phyloP scores from a whole-genome alignment of 2,888 invertebrate genomes.

The Chloroclysta siterata region DNA sequence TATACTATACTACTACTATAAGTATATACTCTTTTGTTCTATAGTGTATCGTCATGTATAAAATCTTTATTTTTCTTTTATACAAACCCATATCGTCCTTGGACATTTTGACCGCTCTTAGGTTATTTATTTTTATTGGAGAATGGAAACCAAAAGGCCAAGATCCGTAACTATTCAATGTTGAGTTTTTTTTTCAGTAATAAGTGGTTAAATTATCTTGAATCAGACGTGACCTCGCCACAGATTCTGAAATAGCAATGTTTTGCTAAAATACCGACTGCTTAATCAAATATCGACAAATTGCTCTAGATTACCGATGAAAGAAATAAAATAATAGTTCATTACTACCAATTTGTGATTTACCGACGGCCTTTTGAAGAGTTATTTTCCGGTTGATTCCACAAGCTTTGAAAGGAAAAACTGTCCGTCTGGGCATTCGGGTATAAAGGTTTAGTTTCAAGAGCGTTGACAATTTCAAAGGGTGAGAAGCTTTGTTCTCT shows the following conservation, averaged over 20 bases:
- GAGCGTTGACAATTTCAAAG: neutral
- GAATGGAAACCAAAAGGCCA: too few species aligned
- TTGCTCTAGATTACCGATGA: neutral
- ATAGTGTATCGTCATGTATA: too few species aligned
- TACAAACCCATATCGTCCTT: too few species aligned
- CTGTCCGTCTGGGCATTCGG: neutral
- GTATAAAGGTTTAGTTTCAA: neutral
- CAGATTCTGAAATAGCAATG: neutral
- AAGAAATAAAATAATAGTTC: constrained; percentile 4
- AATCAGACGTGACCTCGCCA: neutral
- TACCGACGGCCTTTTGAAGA: constrained; percentile 9
- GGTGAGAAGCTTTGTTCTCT: neutral
- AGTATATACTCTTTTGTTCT: too few species aligned
- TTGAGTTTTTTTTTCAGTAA: too few species aligned
- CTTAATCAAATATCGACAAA: neutral
- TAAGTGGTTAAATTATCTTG: neutral
- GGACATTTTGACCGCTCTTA: too few species aligned
- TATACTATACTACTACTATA: too few species aligned
- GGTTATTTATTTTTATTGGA: too few species aligned
- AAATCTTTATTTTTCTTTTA: too few species aligned
- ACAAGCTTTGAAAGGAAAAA: constrained; percentile 5
- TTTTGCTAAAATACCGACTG: neutral
- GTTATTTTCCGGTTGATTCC: constrained; percentile 9
- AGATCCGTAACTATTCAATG: too few species aligned
- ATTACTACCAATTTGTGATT: constrained; percentile 14